Conservation (phyloP, 1,140 invertebrate genomes). For the Drosophila arizonae region DNA sequence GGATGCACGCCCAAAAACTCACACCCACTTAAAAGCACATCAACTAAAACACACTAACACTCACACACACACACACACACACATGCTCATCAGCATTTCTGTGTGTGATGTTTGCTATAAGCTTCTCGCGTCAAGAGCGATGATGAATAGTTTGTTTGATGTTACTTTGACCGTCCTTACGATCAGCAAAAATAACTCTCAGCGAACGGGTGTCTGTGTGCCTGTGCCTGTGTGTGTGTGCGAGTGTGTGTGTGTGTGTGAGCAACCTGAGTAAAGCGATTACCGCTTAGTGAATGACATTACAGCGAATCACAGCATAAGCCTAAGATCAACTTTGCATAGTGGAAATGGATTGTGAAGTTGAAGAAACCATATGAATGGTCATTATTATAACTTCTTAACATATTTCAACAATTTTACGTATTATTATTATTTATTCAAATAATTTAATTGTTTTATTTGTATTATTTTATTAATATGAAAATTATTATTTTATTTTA, state of each 20-base stretch:
- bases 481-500: too few relatives aligned
- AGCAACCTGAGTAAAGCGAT: slow-evolving; percentile 4
- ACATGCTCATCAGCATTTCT: slow-evolving; percentile 9
- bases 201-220: neutral
- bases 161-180: slow-evolving; percentile 79
- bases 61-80: slow-evolving; percentile 14
- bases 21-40: slow-evolving; percentile 69
- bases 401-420: too few relatives aligned
- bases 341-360: too few relatives aligned
- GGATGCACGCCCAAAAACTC: slow-evolving; percentile 24
- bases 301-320: neutral
- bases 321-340: neutral
- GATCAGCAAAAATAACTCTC: slow-evolving; percentile 68
- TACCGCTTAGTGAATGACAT: neutral
- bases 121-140: slow-evolving; percentile 70
- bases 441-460: too few relatives aligned
- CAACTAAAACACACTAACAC: slow-evolving; percentile 36
- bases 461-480: too few relatives aligned
- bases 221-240: too few relatives aligned
- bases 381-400: too few relatives aligned
- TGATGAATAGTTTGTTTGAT: slow-evolving; percentile 82
- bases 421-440: too few relatives aligned
- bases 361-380: too few relatives aligned
- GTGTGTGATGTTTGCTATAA: slow-evolving; percentile 68
- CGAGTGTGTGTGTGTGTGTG: slow-evolving; percentile 7